phyloP scores from a whole-genome alignment of 1,140 invertebrate species.

The Macrostomum lignano region DNA sequence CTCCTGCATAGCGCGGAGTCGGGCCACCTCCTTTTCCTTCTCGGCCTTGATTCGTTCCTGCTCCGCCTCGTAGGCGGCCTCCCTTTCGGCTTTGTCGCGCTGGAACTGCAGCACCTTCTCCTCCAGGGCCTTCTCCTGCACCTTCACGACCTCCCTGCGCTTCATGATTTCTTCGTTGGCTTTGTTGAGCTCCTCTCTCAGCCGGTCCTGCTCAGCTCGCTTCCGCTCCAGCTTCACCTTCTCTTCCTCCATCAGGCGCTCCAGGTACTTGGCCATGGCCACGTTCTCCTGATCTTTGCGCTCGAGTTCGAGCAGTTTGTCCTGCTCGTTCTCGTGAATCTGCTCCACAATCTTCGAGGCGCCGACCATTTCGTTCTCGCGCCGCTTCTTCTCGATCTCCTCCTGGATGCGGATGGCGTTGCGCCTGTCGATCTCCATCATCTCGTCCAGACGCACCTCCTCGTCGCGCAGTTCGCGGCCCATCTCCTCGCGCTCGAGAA shows the following conservation, averaged over 20 bases:
- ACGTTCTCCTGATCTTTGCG: slow-evolving; percentile 26
- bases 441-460: slow-evolving; percentile 21
- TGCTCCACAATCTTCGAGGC: slow-evolving; percentile 23
- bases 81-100: slow-evolving; percentile 18
- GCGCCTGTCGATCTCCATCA: slow-evolving; percentile 28
- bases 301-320: slow-evolving; percentile 19
- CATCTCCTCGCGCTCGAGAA: slow-evolving; percentile 23
- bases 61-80: slow-evolving; percentile 13
- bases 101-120: slow-evolving; percentile 23
- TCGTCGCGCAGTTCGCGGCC: slow-evolving; percentile 20
- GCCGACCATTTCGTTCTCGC: slow-evolving; percentile 18
- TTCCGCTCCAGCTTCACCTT: slow-evolving; percentile 13
- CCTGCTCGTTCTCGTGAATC: slow-evolving; percentile 25
- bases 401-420: slow-evolving; percentile 24
- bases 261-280: slow-evolving; percentile 22
- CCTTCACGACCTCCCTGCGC: slow-evolving; percentile 13
- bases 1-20: slow-evolving; percentile 22
- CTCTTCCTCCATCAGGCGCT: slow-evolving; percentile 24
- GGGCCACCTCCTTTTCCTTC: slow-evolving; percentile 26
- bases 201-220: slow-evolving; percentile 13
- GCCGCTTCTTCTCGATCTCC: slow-evolving; percentile 21
- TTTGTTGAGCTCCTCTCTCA: slow-evolving; percentile 22
- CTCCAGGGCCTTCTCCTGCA: slow-evolving; percentile 21
- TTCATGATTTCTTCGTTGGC: slow-evolving; percentile 20
- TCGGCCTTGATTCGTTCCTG: slow-evolving; percentile 22